phyloP scores from a whole-genome alignment of 2,888 invertebrate species.

The Lasioglossum figueresi region DNA sequence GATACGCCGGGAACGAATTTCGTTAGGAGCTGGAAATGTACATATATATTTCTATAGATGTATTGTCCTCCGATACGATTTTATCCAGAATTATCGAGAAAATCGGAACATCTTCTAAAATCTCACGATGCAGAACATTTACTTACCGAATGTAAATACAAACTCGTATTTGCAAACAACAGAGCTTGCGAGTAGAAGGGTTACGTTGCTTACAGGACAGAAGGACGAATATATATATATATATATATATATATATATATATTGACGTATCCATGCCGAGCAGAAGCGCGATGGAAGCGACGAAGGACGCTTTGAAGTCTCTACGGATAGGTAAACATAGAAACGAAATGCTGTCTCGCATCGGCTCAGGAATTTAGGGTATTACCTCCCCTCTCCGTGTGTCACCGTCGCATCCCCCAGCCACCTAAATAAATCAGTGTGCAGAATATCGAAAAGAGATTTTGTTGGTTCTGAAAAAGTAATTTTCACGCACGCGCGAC shows the following conservation, averaged over 20 bases:
- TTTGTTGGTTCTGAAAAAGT: background rate
- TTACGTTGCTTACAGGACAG: background rate
- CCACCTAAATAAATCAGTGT: background rate
- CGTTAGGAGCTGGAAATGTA: background rate
- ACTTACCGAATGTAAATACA: background rate
- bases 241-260: no score
- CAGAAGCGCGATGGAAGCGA: background rate
- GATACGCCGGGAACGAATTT: background rate
- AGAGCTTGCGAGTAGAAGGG: background rate
- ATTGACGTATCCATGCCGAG: background rate
- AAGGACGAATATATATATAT: background rate
- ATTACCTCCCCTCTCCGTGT: background rate
- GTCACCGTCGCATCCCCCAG: background rate
- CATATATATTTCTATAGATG: background rate
- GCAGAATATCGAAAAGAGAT: background rate
- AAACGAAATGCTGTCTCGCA: background rate
- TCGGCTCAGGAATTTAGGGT: background rate
- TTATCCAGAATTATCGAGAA: background rate
- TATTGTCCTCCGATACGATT: no score
- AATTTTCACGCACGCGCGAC: no score
- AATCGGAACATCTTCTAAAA: background rate
- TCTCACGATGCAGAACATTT: background rate
- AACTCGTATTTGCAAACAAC: background rate
- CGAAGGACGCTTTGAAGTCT: background rate
- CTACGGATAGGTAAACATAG: background rate